Evolutionary conservation across 2,113 vertebrate genomes (phyloP).

Genomic region (Dryoscopus gambensis): DNA sequence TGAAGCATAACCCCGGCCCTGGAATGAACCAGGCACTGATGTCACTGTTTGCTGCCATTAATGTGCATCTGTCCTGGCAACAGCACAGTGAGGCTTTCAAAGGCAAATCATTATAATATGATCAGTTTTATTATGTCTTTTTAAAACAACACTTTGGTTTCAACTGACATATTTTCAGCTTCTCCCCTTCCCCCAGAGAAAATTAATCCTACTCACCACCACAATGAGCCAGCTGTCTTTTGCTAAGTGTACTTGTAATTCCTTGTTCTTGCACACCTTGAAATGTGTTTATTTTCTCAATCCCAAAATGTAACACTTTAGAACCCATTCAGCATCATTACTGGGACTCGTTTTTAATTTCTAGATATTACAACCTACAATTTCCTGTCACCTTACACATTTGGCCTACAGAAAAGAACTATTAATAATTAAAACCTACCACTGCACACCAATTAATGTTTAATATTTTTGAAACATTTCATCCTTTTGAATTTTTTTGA

Average conservation of each 20-base stretch:
- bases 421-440: neutral
- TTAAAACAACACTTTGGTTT: slow-evolving; percentile 41
- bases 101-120: slow-evolving; percentile 31
- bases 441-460: neutral
- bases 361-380: neutral
- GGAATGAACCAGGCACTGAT: neutral
- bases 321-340: neutral
- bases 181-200: neutral
- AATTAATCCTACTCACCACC: neutral
- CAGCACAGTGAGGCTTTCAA: slow-evolving; percentile 51
- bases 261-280: neutral
- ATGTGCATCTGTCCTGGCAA: neutral
- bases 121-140: slow-evolving; percentile 35
- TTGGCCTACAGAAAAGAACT: neutral
- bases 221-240: neutral
- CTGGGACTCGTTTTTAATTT: neutral
- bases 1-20: neutral
- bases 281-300: neutral
- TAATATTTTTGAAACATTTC: neutral
- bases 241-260: neutral
- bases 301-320: neutral
- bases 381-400: neutral
- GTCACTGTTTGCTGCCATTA: neutral
- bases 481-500: neutral
- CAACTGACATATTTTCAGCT: neutral